Evolutionary conservation across 1,140 invertebrate species (phyloP), one percentile per base, ranked within the genome.

Genomic region (Epicauta chinensis): DNA sequence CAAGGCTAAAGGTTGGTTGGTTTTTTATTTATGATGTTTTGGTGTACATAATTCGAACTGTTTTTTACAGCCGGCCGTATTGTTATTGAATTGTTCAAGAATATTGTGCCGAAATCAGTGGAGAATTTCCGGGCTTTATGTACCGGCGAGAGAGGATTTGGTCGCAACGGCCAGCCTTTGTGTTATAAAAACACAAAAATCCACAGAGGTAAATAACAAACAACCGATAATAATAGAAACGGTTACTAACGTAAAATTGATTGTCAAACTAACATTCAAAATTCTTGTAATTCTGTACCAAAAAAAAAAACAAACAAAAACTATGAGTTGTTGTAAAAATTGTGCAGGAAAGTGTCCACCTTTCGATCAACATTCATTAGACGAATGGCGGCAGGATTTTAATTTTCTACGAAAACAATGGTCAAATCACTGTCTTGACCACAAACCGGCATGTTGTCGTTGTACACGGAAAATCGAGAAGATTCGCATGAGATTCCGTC

Each of bases 71-170:
- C 81, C 65, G 91, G 92, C 10, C 75, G 91, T 61, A 77, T 94
- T 32, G 73, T 91, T 11, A 86, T 93, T 63, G 81, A 91, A 76
- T 74, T 94, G 36, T 81, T 84, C 60, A 85, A 83, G 64, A 82
- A 97, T 78, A 75, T 89, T 55, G 91, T 90, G 13, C 95, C 95
- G 30, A 86, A 81, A 71, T 96, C 94, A 43, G 86, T 83, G 38
- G 89, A 94, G 73, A 97, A 97, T 75, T 97, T 97, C 72, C 77
- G 89, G 61, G 82, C 82, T 2, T 66, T 97, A 2, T 96, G 92
- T 66, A 94, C 91, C 0, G 92, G 92, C 12, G 88, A 91, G 71
- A 84, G 80, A 57, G 89, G 89, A 11, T 72, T 80, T 37, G 87
- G 86, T 0, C 67, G 63, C n/a, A 68, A 75, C 53, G 81, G 81